These are phyloP conservation scores for Phylloscopus collybita DNA, from an alignment of 2,797 vertebrate genomes.

Conservation along the genomic window DNA sequence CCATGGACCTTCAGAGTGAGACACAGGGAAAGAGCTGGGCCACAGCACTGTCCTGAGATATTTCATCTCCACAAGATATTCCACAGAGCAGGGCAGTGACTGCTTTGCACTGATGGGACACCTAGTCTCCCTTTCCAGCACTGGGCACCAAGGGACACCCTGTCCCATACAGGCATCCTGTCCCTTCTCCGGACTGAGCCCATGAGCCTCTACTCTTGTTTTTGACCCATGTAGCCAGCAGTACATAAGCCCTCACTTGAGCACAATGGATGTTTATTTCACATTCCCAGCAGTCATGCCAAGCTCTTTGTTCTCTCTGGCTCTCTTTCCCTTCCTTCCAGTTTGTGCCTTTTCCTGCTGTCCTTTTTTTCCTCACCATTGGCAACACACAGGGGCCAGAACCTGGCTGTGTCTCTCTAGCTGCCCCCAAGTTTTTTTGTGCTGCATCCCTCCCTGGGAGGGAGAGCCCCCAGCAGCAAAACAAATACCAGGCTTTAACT, in stretches of 20 bases:
- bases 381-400: neutral
- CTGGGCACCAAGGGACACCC: neutral
- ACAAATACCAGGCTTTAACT: neutral
- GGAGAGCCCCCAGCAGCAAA: neutral
- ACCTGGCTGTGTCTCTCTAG: neutral
- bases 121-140: neutral
- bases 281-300: neutral
- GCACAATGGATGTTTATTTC: neutral
- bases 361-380: neutral
- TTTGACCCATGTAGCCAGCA: neutral
- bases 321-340: neutral
- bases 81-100: neutral
- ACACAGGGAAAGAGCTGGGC: neutral
- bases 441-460: neutral
- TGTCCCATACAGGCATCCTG: neutral
- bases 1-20: neutral
- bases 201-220: neutral
- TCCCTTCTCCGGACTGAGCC: neutral
- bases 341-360: neutral
- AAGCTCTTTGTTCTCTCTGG: neutral
- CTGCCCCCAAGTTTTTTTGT: neutral
- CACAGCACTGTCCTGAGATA: neutral
- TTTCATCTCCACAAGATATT: neutral
- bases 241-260: neutral
- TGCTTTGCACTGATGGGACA: neutral